These are phyloP conservation scores for Epinotia bilunana DNA, from an alignment of 2,888 invertebrate species.

Conservation along the genomic window DNA sequence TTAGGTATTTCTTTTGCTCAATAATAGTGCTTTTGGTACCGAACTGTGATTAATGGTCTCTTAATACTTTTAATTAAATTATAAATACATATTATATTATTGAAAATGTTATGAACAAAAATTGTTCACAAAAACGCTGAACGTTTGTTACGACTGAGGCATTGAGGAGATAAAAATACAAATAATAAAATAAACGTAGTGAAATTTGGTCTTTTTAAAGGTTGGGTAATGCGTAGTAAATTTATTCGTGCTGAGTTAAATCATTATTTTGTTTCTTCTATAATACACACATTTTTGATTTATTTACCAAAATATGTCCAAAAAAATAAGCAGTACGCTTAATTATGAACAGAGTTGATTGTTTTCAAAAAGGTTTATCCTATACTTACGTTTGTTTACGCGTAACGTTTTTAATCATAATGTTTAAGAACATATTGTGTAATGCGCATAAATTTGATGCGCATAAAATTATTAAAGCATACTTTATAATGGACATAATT, in stretches of 20 bases:
- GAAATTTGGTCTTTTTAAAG: slow-evolving; percentile 25
- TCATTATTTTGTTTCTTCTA: slow-evolving; percentile 25
- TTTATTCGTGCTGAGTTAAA: slow-evolving; percentile 48
- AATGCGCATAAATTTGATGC: no score
- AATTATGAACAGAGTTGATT: background rate
- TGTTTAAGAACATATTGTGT: no score
- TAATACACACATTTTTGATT: no score
- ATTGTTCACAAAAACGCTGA: slow-evolving; percentile 52
- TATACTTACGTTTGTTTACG: no score
- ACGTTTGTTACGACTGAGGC: slow-evolving; percentile 55
- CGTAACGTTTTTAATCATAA: no score
- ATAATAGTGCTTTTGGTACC: slow-evolving; percentile 38
- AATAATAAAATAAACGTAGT: slow-evolving; percentile 23
- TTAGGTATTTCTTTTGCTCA: slow-evolving; percentile 35
- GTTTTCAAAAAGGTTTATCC: no score
- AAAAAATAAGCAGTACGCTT: background rate
- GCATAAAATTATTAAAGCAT: no score
- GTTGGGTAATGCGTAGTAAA: slow-evolving; percentile 36
- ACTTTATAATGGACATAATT: no score
- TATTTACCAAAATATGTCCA: background rate
- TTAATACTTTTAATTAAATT: slow-evolving; percentile 39
- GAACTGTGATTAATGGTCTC: slow-evolving; percentile 41
- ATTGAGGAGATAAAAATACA: slow-evolving; percentile 13
- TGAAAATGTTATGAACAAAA: slow-evolving; percentile 46
- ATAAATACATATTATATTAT: slow-evolving; percentile 22